Percentiles rank a stretch among this genome's conserved stretches.
phyloP scores from a whole-genome alignment of 1,140 invertebrate species.

The Hyles euphorbiae region DNA sequence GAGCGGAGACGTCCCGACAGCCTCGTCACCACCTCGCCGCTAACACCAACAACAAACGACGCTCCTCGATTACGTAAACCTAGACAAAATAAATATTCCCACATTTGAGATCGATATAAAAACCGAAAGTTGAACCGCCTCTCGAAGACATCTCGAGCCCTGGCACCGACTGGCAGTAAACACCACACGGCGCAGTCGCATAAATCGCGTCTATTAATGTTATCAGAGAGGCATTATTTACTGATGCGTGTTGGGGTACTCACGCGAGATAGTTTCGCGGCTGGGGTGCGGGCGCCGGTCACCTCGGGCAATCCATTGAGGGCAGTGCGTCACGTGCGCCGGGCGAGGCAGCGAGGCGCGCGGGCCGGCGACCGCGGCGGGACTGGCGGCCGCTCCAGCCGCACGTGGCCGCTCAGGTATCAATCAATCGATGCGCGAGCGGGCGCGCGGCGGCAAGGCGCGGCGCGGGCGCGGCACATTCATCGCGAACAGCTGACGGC shows the following conservation, averaged over 20 bases:
- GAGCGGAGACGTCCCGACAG: conserved; percentile 14
- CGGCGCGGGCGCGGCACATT: conserved; percentile 60
- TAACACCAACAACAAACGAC: conserved; percentile 40
- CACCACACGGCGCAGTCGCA: conserved; percentile 46
- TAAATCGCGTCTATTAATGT: conserved; percentile 34
- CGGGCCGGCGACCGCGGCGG: conserved; percentile 43
- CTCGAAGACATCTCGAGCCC: too few species aligned
- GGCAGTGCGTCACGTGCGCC: conserved; percentile 17
- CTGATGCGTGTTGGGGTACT: conserved; percentile 34
- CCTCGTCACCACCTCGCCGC: conserved; percentile 25
- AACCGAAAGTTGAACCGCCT: conserved; percentile 35
- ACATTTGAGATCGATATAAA: conserved; percentile 50
- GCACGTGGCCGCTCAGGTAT: conserved; percentile 53
- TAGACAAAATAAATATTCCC: conserved; percentile 47
- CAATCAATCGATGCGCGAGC: conserved; percentile 58
- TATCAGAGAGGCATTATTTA: conserved; percentile 38
- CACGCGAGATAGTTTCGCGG: conserved; percentile 32
- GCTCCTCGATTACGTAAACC: conserved; percentile 60
- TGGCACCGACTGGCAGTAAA: conserved; percentile 32
- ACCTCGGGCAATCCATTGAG: conserved; percentile 62
- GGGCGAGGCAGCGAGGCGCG: conserved; percentile 26
- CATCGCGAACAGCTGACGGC: conserved; percentile 69
- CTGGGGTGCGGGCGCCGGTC: conserved; percentile 41
- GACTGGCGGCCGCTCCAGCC: conserved; percentile 34
- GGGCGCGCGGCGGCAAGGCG: conserved; percentile 43